These are phyloP conservation scores for Melanerpes formicivorus DNA, from an alignment of 2,113 vertebrate species.

Conservation along the genomic window DNA sequence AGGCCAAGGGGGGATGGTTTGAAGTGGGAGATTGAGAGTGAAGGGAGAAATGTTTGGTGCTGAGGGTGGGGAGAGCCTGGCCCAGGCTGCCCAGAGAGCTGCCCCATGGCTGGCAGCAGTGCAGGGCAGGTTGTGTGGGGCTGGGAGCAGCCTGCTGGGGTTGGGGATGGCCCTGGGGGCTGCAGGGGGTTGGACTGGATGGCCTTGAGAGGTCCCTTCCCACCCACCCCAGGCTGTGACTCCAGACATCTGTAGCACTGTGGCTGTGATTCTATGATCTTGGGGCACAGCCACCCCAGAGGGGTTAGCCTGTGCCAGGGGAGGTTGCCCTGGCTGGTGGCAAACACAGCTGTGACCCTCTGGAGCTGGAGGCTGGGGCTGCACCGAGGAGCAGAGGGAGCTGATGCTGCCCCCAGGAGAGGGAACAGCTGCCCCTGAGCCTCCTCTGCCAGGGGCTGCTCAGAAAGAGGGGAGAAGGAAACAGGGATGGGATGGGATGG, in stretches of 20 bases:
- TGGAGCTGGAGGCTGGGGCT: neutral
- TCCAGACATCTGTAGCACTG: neutral
- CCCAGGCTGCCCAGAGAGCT: neutral
- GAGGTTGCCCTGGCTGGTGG: neutral
- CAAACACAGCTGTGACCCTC: accelerated
- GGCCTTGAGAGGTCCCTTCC: too few relatives aligned
- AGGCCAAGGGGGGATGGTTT: too few relatives aligned
- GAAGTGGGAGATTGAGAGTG: too few relatives aligned
- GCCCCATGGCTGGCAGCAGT: too few relatives aligned
- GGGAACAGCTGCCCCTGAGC: neutral
- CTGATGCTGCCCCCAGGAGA: accelerated
- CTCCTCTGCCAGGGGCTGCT: neutral
- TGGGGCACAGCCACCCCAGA: neutral
- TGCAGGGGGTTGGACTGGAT: too few relatives aligned
- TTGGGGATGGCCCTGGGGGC: too few relatives aligned
- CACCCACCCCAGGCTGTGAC: neutral
- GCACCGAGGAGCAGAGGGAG: neutral
- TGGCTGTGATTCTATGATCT: neutral
- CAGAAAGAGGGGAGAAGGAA: neutral
- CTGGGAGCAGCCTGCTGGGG: too few relatives aligned
- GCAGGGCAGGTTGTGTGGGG: too few relatives aligned
- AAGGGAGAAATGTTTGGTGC: too few relatives aligned
- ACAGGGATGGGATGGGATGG: neutral
- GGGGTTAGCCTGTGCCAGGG: neutral
- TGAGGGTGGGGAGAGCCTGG: too few relatives aligned